phyloP scores from a whole-genome alignment of 64 coral and sea anemone genomes.

The Platygyra sinensis region DNA sequence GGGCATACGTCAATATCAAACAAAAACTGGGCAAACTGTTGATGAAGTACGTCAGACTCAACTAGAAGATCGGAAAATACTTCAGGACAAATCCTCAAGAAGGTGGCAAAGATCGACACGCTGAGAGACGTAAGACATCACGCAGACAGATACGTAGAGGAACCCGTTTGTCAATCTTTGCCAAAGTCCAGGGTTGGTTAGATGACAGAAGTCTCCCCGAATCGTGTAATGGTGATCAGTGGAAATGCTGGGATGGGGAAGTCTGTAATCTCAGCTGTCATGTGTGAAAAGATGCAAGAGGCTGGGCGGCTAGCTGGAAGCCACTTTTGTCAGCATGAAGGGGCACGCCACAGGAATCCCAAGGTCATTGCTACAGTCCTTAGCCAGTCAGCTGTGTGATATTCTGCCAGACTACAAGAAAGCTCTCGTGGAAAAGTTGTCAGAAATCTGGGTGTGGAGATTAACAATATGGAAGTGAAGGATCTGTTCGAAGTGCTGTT shows the following conservation, averaged over 20 bases:
- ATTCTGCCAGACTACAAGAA: slow-evolving; percentile 46
- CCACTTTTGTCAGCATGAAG: slow-evolving; percentile 67
- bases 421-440: slow-evolving; percentile 39
- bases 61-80: neutral
- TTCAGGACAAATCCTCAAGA: neutral
- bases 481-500: slow-evolving; percentile 58
- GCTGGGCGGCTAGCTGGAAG: slow-evolving; percentile 30
- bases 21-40: neutral
- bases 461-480: slow-evolving; percentile 34
- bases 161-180: slow-evolving; percentile 41
- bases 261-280: slow-evolving; percentile 47
- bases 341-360: slow-evolving; percentile 48
- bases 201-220: neutral
- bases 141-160: neutral
- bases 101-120: neutral
- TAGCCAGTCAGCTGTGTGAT: slow-evolving; percentile 44
- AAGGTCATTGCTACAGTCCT: slow-evolving; percentile 63
- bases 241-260: slow-evolving; percentile 68
- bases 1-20: neutral
- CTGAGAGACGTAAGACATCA: neutral
- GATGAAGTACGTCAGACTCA: neutral
- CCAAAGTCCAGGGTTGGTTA: slow-evolving; percentile 2
- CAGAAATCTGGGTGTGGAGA: slow-evolving; percentile 25
- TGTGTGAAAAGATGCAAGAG: slow-evolving; percentile 40
- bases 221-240: slow-evolving; percentile 30